Percentiles rank a stretch among this genome's conserved stretches.
Conservation (phyloP, 37 sponge, comb jelly and placozoan genomes). For the Tethya wilhelma region DNA sequence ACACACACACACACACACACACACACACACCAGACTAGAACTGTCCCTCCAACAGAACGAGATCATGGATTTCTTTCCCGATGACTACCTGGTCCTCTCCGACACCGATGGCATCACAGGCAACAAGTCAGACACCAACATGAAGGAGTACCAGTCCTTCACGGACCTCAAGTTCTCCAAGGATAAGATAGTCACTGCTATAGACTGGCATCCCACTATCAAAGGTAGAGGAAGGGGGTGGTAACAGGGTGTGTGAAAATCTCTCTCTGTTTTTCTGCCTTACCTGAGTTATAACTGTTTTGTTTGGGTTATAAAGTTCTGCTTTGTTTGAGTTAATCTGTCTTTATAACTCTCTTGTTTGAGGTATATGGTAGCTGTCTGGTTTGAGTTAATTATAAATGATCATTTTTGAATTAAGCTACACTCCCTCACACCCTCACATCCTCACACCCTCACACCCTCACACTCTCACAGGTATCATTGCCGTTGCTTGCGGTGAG, state of each 20-base stretch:
- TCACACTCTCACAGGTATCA: constrained; percentile 89
- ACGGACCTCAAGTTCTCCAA: constrained; percentile 97
- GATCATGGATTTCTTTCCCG: constrained; percentile 89
- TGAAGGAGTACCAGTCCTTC: constrained; percentile 99
- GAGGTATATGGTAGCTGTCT: no score
- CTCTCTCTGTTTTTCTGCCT: no score
- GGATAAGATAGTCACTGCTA: constrained; percentile 88
- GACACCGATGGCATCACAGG: constrained; percentile 84
- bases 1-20: neutral
- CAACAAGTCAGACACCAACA: constrained; percentile 84
- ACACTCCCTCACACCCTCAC: no score
- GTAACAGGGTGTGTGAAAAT: no score
- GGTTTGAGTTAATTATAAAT: no score
- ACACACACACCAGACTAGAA: constrained; percentile 53
- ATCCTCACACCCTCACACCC: no score
- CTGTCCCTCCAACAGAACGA: constrained; percentile 91
- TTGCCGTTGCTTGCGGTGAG: constrained; percentile 95
- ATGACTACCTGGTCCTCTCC: constrained; percentile 81
- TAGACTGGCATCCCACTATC: constrained; percentile 97
- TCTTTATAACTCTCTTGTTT: no score
- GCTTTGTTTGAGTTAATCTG: no score
- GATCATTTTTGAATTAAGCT: no score
- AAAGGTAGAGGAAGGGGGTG: no score
- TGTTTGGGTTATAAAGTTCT: no score
- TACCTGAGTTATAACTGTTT: no score